Percentiles rank a stretch among this genome's conserved stretches.
phyloP scores from a whole-genome alignment of 2,888 invertebrate species.

The Rhopalosiphum nymphaeae region DNA sequence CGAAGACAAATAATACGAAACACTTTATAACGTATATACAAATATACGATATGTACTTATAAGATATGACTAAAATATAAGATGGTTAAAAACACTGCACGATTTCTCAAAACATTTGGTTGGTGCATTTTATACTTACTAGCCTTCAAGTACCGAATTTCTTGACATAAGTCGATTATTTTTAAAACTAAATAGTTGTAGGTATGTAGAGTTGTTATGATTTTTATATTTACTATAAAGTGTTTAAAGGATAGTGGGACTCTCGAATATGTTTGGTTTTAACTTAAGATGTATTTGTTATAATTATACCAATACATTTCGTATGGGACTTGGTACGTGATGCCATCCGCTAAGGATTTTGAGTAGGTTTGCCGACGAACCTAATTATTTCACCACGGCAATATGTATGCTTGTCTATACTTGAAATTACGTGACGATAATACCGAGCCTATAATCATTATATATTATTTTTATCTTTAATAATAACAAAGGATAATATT shows the following conservation, averaged over 20 bases:
- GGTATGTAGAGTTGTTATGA: not conserved
- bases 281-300: not conserved
- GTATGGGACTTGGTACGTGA: not conserved
- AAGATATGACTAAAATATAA: not conserved
- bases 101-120: not conserved
- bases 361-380: not conserved
- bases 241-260: not conserved
- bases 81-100: not conserved
- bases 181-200: not conserved
- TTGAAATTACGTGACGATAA: not conserved
- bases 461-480: not conserved
- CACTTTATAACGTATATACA: not conserved
- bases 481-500: not conserved
- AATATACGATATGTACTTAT: not conserved
- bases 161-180: not conserved
- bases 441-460: not conserved
- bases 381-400: not conserved
- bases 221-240: not conserved
- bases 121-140: no score
- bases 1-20: not conserved
- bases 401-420: not conserved
- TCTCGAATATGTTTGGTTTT: not conserved
- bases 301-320: not conserved
- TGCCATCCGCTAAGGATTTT: not conserved
- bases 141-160: not conserved